Evolutionary conservation across 1,140 invertebrate species (phyloP).

Genomic region (Eurosta solidaginis): DNA sequence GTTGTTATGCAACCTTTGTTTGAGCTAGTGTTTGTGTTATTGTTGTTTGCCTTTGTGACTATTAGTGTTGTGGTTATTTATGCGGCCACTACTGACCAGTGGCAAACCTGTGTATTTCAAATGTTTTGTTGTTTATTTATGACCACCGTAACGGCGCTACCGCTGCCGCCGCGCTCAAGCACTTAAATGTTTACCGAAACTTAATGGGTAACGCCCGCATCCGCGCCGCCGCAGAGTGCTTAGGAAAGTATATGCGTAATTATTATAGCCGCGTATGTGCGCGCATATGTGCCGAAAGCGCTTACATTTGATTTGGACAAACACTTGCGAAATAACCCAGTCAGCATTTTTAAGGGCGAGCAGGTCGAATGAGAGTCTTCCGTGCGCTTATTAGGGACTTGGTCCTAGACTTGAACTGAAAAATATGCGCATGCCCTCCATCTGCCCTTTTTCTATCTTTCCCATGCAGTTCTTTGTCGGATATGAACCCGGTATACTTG

Average conservation of each 20-base stretch:
- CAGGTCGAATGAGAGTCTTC: too few relatives aligned
- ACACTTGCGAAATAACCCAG: too few relatives aligned
- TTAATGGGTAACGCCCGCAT: slow-evolving; percentile 19
- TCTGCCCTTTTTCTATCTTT: too few relatives aligned
- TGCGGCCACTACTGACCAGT: neutral
- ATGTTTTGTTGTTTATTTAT: neutral
- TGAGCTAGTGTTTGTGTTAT: neutral
- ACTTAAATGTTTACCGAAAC: neutral
- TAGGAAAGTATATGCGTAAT: too few relatives aligned
- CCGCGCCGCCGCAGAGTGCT: neutral
- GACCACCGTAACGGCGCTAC: neutral
- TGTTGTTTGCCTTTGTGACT: neutral
- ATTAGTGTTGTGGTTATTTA: neutral
- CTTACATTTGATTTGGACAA: neutral
- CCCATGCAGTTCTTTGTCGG: too few relatives aligned
- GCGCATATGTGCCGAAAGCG: neutral
- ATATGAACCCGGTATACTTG: too few relatives aligned
- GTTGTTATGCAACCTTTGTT: neutral
- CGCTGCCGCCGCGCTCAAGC: neutral
- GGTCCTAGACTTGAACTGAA: too few relatives aligned
- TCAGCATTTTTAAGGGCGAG: too few relatives aligned
- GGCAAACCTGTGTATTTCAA: neutral
- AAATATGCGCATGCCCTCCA: too few relatives aligned
- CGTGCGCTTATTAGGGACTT: too few relatives aligned
- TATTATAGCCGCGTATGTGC: neutral